phyloP scores from a whole-genome alignment of 2,888 invertebrate genomes.

The Anorthoa munda region DNA sequence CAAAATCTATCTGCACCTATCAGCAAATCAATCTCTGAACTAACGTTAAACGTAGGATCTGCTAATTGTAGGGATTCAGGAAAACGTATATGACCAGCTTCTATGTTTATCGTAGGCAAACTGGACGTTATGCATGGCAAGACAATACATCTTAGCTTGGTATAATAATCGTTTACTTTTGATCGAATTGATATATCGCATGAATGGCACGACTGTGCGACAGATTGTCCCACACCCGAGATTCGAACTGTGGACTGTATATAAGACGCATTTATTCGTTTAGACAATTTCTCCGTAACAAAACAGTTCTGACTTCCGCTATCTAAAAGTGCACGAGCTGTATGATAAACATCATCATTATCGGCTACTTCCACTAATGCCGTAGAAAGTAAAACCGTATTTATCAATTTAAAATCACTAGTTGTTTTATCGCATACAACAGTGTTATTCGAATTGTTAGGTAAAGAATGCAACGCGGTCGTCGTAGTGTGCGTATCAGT shows the following conservation, averaged over 20 bases:
- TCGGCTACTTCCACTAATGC: conserved; percentile 9
- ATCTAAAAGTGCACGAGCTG: background rate
- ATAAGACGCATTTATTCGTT: background rate
- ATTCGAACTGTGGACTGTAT: conserved; percentile 16
- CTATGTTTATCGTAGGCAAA: conserved; percentile 15
- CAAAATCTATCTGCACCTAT: conserved; percentile 11
- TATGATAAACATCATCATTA: conserved; percentile 12
- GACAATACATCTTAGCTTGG: conserved; percentile 6
- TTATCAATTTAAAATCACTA: background rate
- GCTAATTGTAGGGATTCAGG: conserved; percentile 9
- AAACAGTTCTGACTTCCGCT: too few relatives aligned
- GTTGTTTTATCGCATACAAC: background rate
- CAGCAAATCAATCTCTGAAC: conserved; percentile 11
- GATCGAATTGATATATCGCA: conserved; percentile 15
- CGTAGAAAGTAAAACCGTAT: conserved; percentile 14
- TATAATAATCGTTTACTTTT: conserved; percentile 6
- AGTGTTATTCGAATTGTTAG: background rate
- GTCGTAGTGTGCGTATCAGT: background rate
- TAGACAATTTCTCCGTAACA: background rate
- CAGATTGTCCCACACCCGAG: conserved; percentile 15
- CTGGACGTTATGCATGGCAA: conserved; percentile 11
- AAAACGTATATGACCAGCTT: conserved; percentile 1
- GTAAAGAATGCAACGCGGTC: background rate
- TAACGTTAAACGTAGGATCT: conserved; percentile 12
- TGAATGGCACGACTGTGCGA: background rate